A percentile compares a stretch with the other conserved stretches of the same genome.
Evolutionary conservation across 2,113 vertebrate genomes (phyloP).

Genomic region (Mormyrus lacerda): DNA sequence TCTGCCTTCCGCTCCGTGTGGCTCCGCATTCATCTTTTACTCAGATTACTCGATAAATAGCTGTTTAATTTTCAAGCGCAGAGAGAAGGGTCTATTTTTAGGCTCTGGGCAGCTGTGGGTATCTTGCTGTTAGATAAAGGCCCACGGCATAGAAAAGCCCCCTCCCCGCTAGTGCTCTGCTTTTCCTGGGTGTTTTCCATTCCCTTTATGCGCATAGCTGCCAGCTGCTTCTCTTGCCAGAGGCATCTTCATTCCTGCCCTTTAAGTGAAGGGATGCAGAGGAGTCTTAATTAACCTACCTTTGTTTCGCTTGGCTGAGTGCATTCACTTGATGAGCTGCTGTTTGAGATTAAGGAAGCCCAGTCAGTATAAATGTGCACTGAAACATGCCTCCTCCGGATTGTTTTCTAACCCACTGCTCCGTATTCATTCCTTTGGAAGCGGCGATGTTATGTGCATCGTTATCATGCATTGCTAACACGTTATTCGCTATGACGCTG

Average conservation of each 20-base stretch:
- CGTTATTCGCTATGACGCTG: neutral
- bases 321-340: neutral
- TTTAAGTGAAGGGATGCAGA: conserved; percentile 8
- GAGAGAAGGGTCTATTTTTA: conserved; percentile 28
- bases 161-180: neutral
- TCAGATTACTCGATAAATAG: conserved; percentile 25
- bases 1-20: neutral
- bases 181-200: conserved; percentile 11
- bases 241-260: neutral
- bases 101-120: conserved; percentile 26
- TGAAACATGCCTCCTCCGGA: neutral
- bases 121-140: conserved; percentile 25
- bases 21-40: conserved; percentile 1
- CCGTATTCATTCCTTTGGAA: neutral
- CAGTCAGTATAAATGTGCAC: neutral
- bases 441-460: neutral
- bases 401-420: neutral
- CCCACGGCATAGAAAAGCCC: conserved; percentile 13
- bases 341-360: neutral
- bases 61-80: conserved; percentile 25
- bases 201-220: conserved; percentile 8
- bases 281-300: conserved; percentile 3
- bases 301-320: neutral
- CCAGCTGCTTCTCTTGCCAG: conserved; percentile 2
- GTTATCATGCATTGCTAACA: neutral